phyloP scores from a whole-genome alignment of 2,797 vertebrate genomes.

The Oophaga sylvatica region DNA sequence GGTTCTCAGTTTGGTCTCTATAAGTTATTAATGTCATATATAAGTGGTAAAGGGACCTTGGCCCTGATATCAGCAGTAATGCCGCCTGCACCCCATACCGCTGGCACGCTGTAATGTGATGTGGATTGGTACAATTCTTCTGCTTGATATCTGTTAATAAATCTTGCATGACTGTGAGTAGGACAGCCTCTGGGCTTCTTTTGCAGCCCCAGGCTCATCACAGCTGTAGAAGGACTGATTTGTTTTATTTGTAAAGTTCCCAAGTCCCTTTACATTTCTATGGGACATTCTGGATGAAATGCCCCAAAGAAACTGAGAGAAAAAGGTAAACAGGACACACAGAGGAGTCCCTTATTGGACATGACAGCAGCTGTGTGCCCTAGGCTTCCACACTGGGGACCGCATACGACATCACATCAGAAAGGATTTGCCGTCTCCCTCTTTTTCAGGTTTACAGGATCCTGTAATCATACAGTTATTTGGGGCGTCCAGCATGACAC shows the following conservation, averaged over 20 bases:
- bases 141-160: constrained; percentile 31
- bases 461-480: constrained; percentile 6
- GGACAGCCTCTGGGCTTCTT: constrained; percentile 44
- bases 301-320: constrained; percentile 45
- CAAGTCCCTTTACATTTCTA: constrained; percentile 33
- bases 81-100: background rate
- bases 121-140: constrained; percentile 8
- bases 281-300: constrained; percentile 49
- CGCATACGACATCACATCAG: constrained; percentile 28
- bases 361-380: constrained; percentile 51
- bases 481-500: background rate
- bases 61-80: background rate
- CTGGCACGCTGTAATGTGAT: background rate
- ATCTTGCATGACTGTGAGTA: constrained; percentile 34
- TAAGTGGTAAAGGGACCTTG: background rate
- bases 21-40: background rate
- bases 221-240: constrained; percentile 39
- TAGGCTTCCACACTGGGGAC: constrained; percentile 47
- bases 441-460: constrained; percentile 32
- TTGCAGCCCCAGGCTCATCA: constrained; percentile 39
- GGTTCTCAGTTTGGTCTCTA: background rate
- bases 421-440: constrained; percentile 30
- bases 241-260: constrained; percentile 44
- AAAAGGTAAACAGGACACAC: constrained; percentile 51
- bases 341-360: constrained; percentile 52